These are phyloP conservation scores for Synanthedon myopaeformis DNA, from an alignment of 2,888 invertebrate species.

Conservation along the genomic window DNA sequence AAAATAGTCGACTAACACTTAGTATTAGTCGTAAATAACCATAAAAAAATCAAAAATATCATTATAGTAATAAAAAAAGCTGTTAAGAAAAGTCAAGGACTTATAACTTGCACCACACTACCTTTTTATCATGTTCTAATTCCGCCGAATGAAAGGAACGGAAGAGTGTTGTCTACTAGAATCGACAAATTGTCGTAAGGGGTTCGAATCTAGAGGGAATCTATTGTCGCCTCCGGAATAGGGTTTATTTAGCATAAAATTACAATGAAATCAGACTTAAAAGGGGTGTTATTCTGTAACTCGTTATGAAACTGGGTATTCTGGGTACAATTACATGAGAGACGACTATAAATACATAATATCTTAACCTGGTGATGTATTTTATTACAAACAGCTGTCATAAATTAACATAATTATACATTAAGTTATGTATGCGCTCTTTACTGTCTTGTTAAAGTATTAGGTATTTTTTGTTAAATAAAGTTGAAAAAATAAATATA, in stretches of 20 bases:
- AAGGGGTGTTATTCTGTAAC: conserved; percentile 25
- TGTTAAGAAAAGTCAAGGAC: conserved; percentile 2
- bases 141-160: conserved; percentile 42
- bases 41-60: too few species aligned
- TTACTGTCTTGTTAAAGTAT: too few species aligned
- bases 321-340: neutral
- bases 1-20: too few species aligned
- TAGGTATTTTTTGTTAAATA: too few species aligned
- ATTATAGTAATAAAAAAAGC: too few species aligned
- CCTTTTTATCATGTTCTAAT: conserved; percentile 27
- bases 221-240: conserved; percentile 38
- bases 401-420: too few species aligned
- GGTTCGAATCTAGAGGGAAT: conserved; percentile 35
- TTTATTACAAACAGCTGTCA: too few species aligned
- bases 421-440: too few species aligned
- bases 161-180: conserved; percentile 49
- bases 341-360: neutral
- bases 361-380: too few species aligned
- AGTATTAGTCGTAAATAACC: too few species aligned
- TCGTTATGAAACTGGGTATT: neutral
- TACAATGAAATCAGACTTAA: conserved; percentile 18
- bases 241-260: conserved; percentile 58
- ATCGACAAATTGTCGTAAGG: conserved; percentile 37
- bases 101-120: conserved; percentile 9
- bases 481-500: too few species aligned